Percentiles rank a stretch among this genome's conserved stretches.
Conservation (phyloP, 2,888 invertebrate genomes). For the Arge pagana region DNA sequence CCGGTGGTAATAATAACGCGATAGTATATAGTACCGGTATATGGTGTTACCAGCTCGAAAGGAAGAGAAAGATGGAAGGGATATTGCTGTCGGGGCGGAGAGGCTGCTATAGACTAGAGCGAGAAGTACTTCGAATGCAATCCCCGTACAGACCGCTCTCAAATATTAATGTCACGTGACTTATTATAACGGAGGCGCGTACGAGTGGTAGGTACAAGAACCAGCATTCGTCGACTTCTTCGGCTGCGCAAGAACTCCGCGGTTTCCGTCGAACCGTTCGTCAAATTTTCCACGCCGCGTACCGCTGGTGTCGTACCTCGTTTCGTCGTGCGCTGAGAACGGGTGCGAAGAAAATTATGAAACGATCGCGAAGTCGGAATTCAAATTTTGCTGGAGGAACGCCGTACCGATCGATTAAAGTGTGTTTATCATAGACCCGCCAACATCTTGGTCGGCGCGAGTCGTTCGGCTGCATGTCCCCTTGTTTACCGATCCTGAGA, state of each 20-base stretch:
- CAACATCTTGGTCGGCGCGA: too few relatives aligned
- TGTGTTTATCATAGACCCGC: too few relatives aligned
- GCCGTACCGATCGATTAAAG: too few relatives aligned
- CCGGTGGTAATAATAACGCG: too few relatives aligned
- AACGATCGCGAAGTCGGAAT: too few relatives aligned
- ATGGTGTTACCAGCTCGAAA: too few relatives aligned
- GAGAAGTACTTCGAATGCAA: conserved; percentile 52
- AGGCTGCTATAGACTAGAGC: conserved; percentile 32
- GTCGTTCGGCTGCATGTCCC: too few relatives aligned
- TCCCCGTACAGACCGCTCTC: conserved; percentile 58
- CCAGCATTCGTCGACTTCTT: conserved; percentile 23
- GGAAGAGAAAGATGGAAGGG: conserved; percentile 34
- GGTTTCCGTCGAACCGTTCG: conserved; percentile 47
- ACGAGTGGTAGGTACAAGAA: conserved; percentile 49
- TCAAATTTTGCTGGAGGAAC: too few relatives aligned
- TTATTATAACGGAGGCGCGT: conserved; percentile 56
- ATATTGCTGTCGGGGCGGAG: conserved; percentile 38
- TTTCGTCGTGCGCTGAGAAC: conserved; percentile 40
- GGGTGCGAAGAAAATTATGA: conserved; percentile 20
- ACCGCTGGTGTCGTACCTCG: conserved; percentile 43
- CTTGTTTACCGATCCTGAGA: too few relatives aligned
- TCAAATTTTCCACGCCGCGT: conserved; percentile 48
- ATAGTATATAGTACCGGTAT: too few relatives aligned
- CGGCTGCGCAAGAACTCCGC: conserved; percentile 19
- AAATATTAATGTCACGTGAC: conserved; percentile 60